These are phyloP conservation scores for Corythaeola cristata DNA, from an alignment of 2,113 vertebrate species.

Conservation along the genomic window DNA sequence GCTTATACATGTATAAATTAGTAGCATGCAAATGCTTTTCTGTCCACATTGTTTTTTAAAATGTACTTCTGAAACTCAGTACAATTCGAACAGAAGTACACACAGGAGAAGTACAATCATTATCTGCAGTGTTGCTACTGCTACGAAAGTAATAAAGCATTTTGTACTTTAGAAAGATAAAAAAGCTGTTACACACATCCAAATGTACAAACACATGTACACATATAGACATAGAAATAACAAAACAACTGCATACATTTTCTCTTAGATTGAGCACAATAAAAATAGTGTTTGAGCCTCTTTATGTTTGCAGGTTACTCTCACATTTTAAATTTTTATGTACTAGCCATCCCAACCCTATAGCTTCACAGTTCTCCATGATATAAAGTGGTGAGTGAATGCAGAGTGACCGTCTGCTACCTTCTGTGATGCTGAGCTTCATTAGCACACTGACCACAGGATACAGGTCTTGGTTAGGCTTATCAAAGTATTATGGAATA, in stretches of 20 bases:
- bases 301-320: not conserved
- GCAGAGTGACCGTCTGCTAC: not conserved
- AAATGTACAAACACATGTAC: not conserved
- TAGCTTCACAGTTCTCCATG: not conserved
- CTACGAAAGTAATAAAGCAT: not conserved
- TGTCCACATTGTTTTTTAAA: not conserved
- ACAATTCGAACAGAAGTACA: not conserved
- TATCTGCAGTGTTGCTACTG: not conserved
- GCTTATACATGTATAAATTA: not conserved
- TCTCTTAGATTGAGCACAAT: not conserved
- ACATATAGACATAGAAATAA: not conserved
- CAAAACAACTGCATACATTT: not conserved
- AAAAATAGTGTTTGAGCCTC: not conserved
- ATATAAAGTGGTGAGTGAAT: not conserved
- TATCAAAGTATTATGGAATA: conserved; percentile 38
- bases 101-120: not conserved
- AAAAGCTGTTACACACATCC: not conserved
- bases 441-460: conserved; percentile 14
- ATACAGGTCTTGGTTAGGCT: conserved; percentile 22
- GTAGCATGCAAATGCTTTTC: not conserved
- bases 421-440: not conserved
- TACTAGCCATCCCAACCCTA: not conserved
- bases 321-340: not conserved
- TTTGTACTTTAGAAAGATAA: not conserved
- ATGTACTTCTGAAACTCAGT: not conserved